phyloP scores from a whole-genome alignment of 1,140 invertebrate species.

The Drosophila virilis region DNA sequence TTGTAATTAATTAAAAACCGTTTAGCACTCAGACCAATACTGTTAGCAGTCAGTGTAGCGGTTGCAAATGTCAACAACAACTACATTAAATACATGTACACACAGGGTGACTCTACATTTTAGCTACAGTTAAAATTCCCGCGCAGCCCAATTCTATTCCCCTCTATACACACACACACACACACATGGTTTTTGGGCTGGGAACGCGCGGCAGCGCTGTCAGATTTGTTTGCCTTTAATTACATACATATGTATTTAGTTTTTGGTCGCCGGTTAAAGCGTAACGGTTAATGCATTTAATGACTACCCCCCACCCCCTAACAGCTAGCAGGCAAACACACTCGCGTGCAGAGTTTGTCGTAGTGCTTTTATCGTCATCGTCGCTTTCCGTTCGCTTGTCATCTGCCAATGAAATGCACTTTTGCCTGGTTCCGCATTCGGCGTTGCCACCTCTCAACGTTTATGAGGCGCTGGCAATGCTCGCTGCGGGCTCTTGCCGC shows the following conservation, averaged over 20 bases:
- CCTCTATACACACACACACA: conserved; percentile 11
- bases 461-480: conserved; percentile 7
- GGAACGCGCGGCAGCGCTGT: conserved; percentile 14
- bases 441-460: conserved; percentile 1
- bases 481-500: neutral
- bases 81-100: conserved; percentile 14
- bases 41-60: conserved; percentile 63
- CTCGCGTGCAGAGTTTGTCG: conserved; percentile 6
- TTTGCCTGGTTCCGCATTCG: conserved; percentile 14
- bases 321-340: neutral
- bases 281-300: conserved; percentile 71
- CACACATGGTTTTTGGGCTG: conserved; percentile 25
- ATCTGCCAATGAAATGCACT: conserved; percentile 29
- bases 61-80: conserved; percentile 26
- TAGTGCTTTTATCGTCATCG: conserved; percentile 5
- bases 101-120: conserved; percentile 63
- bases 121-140: conserved; percentile 26
- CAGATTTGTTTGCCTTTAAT: conserved; percentile 76
- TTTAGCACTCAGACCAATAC: conserved; percentile 58
- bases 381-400: conserved; percentile 16
- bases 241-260: conserved; percentile 53
- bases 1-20: conserved; percentile 13
- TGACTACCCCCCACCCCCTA: conserved; percentile 34
- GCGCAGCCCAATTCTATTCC: conserved; percentile 49
- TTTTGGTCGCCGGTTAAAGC: conserved; percentile 57